Evolutionary conservation across 2,888 invertebrate genomes (phyloP).

Genomic region (Campoplex capitator): DNA sequence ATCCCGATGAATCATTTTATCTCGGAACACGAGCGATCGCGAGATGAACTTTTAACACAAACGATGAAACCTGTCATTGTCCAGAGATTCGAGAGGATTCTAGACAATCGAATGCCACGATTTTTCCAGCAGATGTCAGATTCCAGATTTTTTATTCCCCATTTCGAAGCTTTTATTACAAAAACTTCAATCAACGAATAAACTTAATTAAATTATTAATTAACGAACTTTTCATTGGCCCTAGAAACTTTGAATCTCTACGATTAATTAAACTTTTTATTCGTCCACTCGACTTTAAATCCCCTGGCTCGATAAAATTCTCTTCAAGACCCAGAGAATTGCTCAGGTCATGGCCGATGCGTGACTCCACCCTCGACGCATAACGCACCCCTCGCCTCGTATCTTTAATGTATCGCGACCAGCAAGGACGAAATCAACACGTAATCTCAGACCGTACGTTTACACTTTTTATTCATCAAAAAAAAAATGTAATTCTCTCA

Average conservation of each 20-base stretch:
- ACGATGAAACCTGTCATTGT: neutral
- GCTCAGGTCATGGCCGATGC: constrained; percentile 52
- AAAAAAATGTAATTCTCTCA: neutral
- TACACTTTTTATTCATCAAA: neutral
- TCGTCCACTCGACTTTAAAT: neutral
- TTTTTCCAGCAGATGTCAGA: neutral
- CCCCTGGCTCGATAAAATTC: neutral
- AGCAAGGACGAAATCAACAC: neutral
- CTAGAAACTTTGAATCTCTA: neutral
- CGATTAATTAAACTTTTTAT: neutral
- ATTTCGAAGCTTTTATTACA: neutral
- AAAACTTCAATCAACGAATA: neutral
- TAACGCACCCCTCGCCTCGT: constrained; percentile 14
- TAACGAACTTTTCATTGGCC: neutral
- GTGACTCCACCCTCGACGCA: constrained; percentile 42
- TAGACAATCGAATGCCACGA: neutral
- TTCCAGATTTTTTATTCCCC: neutral
- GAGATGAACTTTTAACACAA: neutral
- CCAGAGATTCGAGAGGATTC: neutral
- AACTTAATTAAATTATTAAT: neutral
- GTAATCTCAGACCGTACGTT: neutral
- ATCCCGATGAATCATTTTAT: neutral
- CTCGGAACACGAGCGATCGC: neutral
- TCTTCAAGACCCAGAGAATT: neutral
- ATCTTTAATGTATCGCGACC: neutral